Evolutionary conservation across 2,797 vertebrate species (phyloP), one percentile per base, ranked within the genome.

Genomic region (Chelonia mydas): DNA sequence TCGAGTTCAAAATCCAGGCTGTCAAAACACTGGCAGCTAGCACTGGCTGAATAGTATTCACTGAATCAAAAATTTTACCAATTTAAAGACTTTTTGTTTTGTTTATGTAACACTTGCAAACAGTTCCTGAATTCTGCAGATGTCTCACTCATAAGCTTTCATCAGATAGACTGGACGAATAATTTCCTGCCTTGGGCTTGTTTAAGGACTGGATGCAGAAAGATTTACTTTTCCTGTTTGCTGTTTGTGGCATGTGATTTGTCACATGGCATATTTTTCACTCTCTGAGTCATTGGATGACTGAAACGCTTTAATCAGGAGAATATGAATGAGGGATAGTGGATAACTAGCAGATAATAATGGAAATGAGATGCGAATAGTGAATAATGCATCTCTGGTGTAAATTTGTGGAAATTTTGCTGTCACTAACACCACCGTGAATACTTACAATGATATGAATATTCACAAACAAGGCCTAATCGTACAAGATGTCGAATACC

Each of bases 1-100:
- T n/a, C 6, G 84, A 86, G 61, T 93, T 95, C 83, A 90, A 89
- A 93, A 88, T 76, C 31, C 61, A 92, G 50, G 49, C 87, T 89
- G 91, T 93, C 88, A 92, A 45, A 81, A 17, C 37, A n/a, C 84
- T 78, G 90, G 65, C 88, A 89, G 84, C 86, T 94, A 16, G 16
- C 41, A 27, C 55, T 86, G 54, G 81, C 51, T 90, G 90, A 65
- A 13, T 84, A 84, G 45, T 55, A 25, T 89, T 89, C 92, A 37
- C 92, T 4, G 0, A 76, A 84, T 68, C 7, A 83, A 83, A 91
- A 87, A 0, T 50, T 45, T 45, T 55, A 90, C 92, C 81, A 0
- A 0, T 89, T 91, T 81, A 83, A 90, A 45, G 76, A 27, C 92
- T n/a, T 92, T 86, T 90, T 19, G 59, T 93, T 90, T 0, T 0